Evolutionary conservation across 2,888 invertebrate species (phyloP), one percentile per base, ranked within the genome.

Genomic region (Dorcus parallelipipedus): DNA sequence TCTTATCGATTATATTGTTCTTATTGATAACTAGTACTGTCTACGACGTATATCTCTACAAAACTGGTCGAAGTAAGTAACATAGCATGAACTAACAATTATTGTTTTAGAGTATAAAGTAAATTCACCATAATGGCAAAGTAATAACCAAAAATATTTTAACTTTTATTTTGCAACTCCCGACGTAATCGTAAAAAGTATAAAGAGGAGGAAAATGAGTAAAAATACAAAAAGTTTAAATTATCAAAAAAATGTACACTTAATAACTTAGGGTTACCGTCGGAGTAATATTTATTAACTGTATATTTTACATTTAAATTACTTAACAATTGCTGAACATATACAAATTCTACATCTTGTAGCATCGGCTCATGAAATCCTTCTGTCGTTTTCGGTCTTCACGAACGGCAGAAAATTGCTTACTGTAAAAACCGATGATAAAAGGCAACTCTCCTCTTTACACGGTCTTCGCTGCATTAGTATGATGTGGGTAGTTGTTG

Each of bases 301-400:
- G 14, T 14, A 14, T 14, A 14, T 14, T 14, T 14, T 14, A 14
- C 14, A 14, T 14, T 14, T 14, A 14, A 14, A 14, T 14, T 14
- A 14, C 14, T 14, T 14, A 14, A 1, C 14, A 14, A 1, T 14
- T 14, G 14, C 14, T 14, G 14, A 14, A 14, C 1, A 14, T 14
- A 14, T 14, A 14, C 14, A 14, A 14, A 14, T 14, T 14, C 1
- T 14, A 14, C 14, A 14, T 1, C 14, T 14, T 14, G 14, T 45
- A 69, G 67, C 61, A 56, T 55, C 64, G 6, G 41, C 42, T 7
- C 61, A 64, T 58, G 50, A 56, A 17, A 8, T 66, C 33, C 47
- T 65, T 10, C 33, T 49, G 38, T 9, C 49, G n/a, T 49, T 49
- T 33, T 49, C 49, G 9, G 49, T 33, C 6, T 33, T 49, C 14